phyloP scores from a whole-genome alignment of 2,888 invertebrate species.

The Crematogaster levior region DNA sequence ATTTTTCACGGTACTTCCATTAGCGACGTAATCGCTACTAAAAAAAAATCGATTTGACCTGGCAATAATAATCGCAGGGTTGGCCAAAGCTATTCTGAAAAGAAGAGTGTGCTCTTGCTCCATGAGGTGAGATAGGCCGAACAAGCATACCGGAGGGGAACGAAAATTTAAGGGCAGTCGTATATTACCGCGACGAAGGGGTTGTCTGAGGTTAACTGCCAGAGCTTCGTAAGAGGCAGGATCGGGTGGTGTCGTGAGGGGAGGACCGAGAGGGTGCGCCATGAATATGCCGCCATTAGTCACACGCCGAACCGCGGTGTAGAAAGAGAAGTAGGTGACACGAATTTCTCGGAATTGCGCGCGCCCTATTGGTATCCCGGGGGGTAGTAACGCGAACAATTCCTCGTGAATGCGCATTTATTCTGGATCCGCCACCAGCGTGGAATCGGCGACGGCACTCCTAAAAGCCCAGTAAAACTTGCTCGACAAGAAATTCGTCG shows the following conservation, averaged over 20 bases:
- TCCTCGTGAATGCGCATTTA: constrained; percentile 75
- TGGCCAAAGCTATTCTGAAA: constrained; percentile 10
- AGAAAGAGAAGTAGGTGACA: constrained; percentile 77
- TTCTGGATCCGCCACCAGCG: constrained; percentile 54
- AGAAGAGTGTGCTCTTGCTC: constrained; percentile 49
- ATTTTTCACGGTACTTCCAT: background rate
- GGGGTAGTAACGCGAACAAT: constrained; percentile 75
- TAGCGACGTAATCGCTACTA: background rate
- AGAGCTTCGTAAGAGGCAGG: constrained; percentile 71
- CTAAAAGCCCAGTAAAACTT: constrained; percentile 70
- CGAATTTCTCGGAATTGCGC: constrained; percentile 77
- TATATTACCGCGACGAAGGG: constrained; percentile 76
- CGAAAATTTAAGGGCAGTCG: constrained; percentile 77
- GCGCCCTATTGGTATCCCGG: constrained; percentile 76
- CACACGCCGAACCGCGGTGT: constrained; percentile 76
- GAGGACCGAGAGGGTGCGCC: constrained; percentile 63
- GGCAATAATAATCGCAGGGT: constrained; percentile 31
- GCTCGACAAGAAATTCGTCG: constrained; percentile 55
- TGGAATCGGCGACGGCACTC: constrained; percentile 17
- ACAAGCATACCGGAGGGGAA: constrained; percentile 62
- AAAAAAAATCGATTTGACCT: constrained; percentile 12
- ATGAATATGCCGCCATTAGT: constrained; percentile 79
- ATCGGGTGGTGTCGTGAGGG: constrained; percentile 56
- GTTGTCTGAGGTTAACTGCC: constrained; percentile 79
- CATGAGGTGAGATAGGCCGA: constrained; percentile 61